phyloP scores from a whole-genome alignment of 1,140 invertebrate species.

The Magallana gigas region DNA sequence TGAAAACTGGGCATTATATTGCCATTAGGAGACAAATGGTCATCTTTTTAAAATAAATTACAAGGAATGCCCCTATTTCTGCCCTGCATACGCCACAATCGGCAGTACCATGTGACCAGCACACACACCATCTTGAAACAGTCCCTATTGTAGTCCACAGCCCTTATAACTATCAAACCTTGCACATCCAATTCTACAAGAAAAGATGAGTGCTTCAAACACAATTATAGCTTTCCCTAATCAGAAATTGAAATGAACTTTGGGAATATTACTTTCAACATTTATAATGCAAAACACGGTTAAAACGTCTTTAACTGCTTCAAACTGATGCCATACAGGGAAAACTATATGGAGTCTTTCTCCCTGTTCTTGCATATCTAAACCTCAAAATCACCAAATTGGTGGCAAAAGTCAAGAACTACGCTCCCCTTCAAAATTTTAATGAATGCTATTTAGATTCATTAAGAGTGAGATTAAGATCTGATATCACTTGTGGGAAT shows the following conservation, averaged over 20 bases:
- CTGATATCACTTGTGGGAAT: constrained; percentile 12
- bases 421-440: constrained; percentile 13
- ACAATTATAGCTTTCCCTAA: too few species aligned
- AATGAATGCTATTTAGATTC: constrained; percentile 24
- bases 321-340: background rate
- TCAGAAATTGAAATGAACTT: too few species aligned
- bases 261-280: background rate
- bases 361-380: background rate
- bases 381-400: constrained; percentile 7
- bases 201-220: too few species aligned
- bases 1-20: constrained; percentile 59
- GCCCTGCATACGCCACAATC: background rate
- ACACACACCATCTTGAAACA: too few species aligned
- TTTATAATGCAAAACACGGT: background rate
- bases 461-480: constrained; percentile 21
- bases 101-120: background rate
- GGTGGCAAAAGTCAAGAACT: constrained; percentile 24
- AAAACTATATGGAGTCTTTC: background rate
- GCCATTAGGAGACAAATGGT: constrained; percentile 57
- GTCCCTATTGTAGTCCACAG: too few species aligned
- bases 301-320: background rate
- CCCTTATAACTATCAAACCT: constrained; percentile 52
- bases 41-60: constrained; percentile 38
- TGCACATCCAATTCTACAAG: too few species aligned
- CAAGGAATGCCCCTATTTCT: background rate